Base-by-base conservation (phyloP, 1,140 invertebrate species). In the Caenorhabditis tropicalis region DNA sequence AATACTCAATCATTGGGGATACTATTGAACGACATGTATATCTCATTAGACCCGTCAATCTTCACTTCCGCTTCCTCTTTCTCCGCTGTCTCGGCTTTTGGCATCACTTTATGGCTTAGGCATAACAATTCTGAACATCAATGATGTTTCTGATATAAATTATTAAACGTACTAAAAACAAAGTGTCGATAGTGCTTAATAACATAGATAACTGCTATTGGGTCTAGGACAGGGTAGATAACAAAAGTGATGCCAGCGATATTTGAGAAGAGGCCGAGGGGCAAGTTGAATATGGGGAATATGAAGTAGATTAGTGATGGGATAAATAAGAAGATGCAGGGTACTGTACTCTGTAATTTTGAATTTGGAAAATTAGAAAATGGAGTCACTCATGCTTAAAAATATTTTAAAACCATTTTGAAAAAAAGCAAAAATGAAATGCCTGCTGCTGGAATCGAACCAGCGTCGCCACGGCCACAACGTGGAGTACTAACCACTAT, bases 401-500 rank as follows among this genome's bases (percentile, higher is more conserved):
- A n/a, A n/a, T n/a, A n/a, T 43, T 43, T 43, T 43, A 43, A 43
- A 43, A 43, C 12, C 39, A 43, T 43, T 6, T 6, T 12, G 21
- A 56, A 29, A 27, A 56, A 27, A 56, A 27, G 16, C 10, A 0
- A 60, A 60, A 60, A 60, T 16, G 27, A 33, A 19, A 6, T 60
- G 58, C 58, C 58, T 65, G 58, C 58, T 65, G 58, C 58, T 65
- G 83, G 88, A 88, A 89, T 89, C 88, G 87, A 89, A 89, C 88
- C 85, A 70, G 65, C 86, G 88, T 89, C 88, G 88, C 88, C 88
- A 88, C 88, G 88, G 88, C 88, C 88, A 89, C 88, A 89, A 89
- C 88, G 88, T 84, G 88, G 87, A 89, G 88, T 89, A 89, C 88
- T 89, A 89, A 89, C 87, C 88, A 88, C 88, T 89, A 89, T 89